A percentile compares a stretch with the other conserved stretches of the same genome.
phyloP scores from a whole-genome alignment of 2,888 invertebrate genomes.

The Synergus itoensis region DNA sequence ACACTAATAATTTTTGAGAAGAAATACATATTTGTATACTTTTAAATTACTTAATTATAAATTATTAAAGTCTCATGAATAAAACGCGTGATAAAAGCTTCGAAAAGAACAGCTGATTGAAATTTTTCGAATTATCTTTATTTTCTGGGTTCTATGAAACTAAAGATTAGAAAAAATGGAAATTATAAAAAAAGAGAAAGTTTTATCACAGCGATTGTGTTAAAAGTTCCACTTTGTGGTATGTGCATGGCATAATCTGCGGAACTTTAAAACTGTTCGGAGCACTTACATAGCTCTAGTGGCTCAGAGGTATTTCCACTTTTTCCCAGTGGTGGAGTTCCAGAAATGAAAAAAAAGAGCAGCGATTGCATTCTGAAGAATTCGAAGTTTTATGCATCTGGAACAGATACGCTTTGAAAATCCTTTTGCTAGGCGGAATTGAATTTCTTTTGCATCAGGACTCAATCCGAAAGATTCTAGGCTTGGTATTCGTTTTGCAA shows the following conservation, averaged over 20 bases:
- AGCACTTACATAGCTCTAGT: conserved; percentile 26
- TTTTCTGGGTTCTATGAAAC: not conserved
- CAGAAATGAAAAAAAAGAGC: conserved; percentile 10
- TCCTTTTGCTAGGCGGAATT: not conserved
- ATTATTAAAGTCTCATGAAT: not conserved
- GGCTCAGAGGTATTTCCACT: conserved; percentile 33
- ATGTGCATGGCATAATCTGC: not conserved
- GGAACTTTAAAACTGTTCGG: conserved; percentile 10
- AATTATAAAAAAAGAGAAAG: not conserved
- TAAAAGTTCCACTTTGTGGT: not conserved
- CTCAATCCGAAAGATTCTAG: not conserved
- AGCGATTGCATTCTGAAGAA: conserved; percentile 7
- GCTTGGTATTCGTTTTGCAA: not conserved
- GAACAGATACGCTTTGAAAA: conserved; percentile 12
- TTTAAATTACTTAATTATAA: too few species aligned
- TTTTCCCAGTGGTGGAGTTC: conserved; percentile 5
- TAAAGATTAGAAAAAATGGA: not conserved
- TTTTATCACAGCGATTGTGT: not conserved
- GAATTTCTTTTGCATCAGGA: conserved; percentile 17
- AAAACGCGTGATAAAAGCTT: not conserved
- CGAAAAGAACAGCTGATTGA: not conserved
- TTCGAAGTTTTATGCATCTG: not conserved
- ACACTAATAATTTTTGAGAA: too few species aligned
- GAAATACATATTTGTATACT: too few species aligned
- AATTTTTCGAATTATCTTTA: not conserved